phyloP scores from a whole-genome alignment of 2,113 vertebrate genomes.

The Chionis minor region DNA sequence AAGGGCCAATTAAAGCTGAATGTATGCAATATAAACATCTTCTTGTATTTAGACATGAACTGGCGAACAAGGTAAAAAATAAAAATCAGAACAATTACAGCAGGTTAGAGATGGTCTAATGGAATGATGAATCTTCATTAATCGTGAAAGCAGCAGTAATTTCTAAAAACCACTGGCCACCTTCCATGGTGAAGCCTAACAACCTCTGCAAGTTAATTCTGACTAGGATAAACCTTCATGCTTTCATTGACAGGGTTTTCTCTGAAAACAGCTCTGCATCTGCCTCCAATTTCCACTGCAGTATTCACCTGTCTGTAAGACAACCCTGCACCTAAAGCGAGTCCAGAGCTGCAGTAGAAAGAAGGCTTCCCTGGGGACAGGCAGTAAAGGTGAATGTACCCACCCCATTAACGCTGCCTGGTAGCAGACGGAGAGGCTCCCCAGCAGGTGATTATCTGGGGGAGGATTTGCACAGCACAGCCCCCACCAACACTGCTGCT shows the following conservation, averaged over 20 bases:
- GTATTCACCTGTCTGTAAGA: neutral
- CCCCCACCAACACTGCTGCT: neutral
- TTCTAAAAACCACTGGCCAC: conserved; percentile 35
- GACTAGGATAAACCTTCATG: neutral
- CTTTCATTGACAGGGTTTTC: conserved; percentile 31
- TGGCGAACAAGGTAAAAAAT: conserved; percentile 76
- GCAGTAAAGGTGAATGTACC: neutral
- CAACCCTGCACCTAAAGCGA: neutral
- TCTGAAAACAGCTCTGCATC: conserved; percentile 60
- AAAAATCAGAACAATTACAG: conserved; percentile 78
- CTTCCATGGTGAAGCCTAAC: neutral
- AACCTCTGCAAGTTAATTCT: conserved; percentile 19
- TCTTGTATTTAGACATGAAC: conserved; percentile 83
- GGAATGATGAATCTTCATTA: conserved; percentile 52
- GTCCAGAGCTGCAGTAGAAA: neutral
- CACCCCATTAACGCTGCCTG: neutral
- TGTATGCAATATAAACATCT: conserved; percentile 87
- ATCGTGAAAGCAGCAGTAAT: conserved; percentile 56
- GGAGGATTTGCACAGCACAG: neutral
- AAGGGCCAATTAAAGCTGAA: conserved; percentile 86
- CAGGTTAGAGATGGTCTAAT: conserved; percentile 62
- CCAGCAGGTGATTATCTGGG: neutral
- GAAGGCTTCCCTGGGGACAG: neutral
- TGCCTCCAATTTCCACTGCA: conserved; percentile 54
- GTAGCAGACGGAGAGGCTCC: neutral